These are phyloP conservation scores for Steromphala cineraria DNA, from an alignment of 2,888 invertebrate genomes.

Conservation along the genomic window DNA sequence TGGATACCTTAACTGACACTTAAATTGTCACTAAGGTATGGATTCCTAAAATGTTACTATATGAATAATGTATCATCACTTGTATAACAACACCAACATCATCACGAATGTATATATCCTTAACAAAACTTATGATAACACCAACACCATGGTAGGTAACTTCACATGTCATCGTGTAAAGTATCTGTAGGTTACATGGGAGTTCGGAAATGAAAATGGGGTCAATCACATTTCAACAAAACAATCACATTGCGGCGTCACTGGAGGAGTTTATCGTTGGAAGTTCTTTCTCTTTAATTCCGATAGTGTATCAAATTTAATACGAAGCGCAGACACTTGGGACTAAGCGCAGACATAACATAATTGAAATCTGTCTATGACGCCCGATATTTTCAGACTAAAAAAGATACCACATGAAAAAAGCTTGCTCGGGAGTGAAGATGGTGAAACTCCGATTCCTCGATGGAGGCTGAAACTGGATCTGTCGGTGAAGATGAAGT, in stretches of 20 bases:
- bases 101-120: too few relatives aligned
- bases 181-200: too few relatives aligned
- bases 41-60: too few relatives aligned
- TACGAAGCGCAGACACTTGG: neutral
- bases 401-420: neutral
- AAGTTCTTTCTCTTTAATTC: neutral
- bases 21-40: too few relatives aligned
- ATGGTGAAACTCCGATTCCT: neutral
- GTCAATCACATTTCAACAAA: neutral
- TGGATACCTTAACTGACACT: too few relatives aligned
- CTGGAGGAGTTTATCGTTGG: neutral
- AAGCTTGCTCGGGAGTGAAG: neutral
- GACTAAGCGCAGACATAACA: neutral
- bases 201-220: neutral
- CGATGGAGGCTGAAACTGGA: neutral
- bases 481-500: neutral
- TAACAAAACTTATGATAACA: too few relatives aligned
- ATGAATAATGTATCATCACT: too few relatives aligned
- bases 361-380: conserved; percentile 8
- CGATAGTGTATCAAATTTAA: conserved; percentile 1
- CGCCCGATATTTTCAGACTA: neutral
- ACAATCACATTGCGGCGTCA: neutral
- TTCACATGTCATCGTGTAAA: too few relatives aligned
- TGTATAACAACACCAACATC: too few relatives aligned
- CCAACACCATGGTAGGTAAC: too few relatives aligned